Conservation (phyloP, 2,888 invertebrate species). For the Apomyelois bistriatella region DNA sequence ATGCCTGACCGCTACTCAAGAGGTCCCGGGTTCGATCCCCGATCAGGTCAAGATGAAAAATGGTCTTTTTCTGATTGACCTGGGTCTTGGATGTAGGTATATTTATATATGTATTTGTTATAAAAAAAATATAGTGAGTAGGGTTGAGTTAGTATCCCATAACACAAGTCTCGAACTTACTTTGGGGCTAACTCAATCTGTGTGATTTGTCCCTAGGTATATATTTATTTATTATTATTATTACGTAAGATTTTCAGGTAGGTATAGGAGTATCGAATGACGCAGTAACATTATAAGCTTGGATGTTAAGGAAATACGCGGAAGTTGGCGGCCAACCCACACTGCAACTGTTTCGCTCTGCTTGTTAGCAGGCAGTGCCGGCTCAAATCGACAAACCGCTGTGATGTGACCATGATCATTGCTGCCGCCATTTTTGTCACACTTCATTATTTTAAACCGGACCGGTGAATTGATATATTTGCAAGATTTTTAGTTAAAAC, state of each 20-base stretch:
- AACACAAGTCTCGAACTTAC: too few relatives aligned
- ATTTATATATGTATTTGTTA: too few relatives aligned
- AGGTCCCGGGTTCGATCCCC: too few relatives aligned
- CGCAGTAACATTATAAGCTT: conserved; percentile 56
- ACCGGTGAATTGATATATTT: background rate
- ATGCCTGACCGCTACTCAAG: too few relatives aligned
- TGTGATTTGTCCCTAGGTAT: too few relatives aligned
- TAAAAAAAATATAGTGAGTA: too few relatives aligned
- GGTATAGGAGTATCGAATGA: conserved; percentile 42
- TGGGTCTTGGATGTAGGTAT: too few relatives aligned
- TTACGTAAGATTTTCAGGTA: background rate
- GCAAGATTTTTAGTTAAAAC: background rate
- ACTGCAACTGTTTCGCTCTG: conserved; percentile 46
- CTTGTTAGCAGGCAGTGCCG: conserved; percentile 29
- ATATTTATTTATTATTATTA: too few relatives aligned
- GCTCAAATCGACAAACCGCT: conserved; percentile 24
- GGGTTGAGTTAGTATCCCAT: too few relatives aligned
- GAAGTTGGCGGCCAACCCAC: conserved; percentile 27
- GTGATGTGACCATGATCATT: conserved; percentile 36
- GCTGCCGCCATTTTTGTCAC: conserved; percentile 32
- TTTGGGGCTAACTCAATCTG: too few relatives aligned
- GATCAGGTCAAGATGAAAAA: too few relatives aligned
- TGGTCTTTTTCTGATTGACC: too few relatives aligned
- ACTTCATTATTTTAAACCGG: conserved; percentile 27
- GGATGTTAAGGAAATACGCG: conserved; percentile 43